Conservation (phyloP, 2,888 invertebrate species). For the Andrena flavipes region DNA sequence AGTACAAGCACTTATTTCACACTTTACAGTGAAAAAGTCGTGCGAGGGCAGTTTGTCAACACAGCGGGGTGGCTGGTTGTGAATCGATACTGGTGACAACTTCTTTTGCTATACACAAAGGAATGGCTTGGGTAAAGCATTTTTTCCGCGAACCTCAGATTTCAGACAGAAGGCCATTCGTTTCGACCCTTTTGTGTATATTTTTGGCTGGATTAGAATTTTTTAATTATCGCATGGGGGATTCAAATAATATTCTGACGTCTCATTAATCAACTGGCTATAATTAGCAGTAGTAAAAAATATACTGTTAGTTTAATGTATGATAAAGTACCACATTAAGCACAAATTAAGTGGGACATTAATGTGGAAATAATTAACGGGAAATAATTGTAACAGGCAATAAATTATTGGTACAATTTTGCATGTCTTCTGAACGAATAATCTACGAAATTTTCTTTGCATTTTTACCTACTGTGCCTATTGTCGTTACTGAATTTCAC, state of each 20-base stretch:
- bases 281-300: not conserved
- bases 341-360: not conserved
- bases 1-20: constrained; percentile 36
- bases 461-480: too few relatives aligned
- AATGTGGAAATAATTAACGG: not conserved
- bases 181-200: not conserved
- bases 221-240: too few relatives aligned
- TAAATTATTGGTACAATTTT: too few relatives aligned
- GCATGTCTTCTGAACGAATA: too few relatives aligned
- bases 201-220: not conserved
- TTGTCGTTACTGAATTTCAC: too few relatives aligned
- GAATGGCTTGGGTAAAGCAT: constrained; percentile 11
- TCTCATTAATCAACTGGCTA: too few relatives aligned
- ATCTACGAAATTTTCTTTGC: too few relatives aligned
- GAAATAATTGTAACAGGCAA: not conserved
- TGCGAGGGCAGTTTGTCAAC: constrained; percentile 68
- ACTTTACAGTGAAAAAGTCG: constrained; percentile 43
- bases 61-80: constrained; percentile 52
- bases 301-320: not conserved
- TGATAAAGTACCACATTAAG: not conserved
- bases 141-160: not conserved
- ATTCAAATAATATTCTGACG: too few relatives aligned
- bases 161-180: not conserved
- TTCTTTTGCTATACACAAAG: constrained; percentile 56
- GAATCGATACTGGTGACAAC: constrained; percentile 64